Evolutionary conservation across 2,113 vertebrate genomes (phyloP).

Genomic region (Patagioenas fasciata): DNA sequence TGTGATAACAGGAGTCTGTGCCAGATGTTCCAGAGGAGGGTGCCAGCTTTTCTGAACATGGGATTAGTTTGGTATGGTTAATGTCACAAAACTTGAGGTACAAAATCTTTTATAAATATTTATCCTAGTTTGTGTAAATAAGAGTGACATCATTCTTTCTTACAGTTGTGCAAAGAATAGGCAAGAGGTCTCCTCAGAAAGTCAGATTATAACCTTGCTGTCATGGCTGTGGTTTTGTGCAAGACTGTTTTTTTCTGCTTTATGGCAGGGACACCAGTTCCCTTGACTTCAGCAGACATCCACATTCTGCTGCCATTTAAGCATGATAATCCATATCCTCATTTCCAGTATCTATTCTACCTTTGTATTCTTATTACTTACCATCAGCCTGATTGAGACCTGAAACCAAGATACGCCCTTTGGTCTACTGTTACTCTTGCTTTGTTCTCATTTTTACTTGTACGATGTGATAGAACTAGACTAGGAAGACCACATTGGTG

Average conservation of each 20-base stretch:
- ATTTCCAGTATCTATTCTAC: background rate
- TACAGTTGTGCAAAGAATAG: background rate
- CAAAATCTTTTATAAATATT: slow-evolving; percentile 39
- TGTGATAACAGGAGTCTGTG: background rate
- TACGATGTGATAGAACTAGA: background rate
- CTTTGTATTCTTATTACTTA: background rate
- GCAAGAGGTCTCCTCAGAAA: background rate
- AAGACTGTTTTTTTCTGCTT: background rate
- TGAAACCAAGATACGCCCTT: background rate
- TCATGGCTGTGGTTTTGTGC: background rate
- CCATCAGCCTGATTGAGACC: background rate
- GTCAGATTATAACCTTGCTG: background rate
- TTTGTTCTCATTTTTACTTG: background rate
- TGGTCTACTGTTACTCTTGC: background rate
- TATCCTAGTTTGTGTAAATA: slow-evolving; percentile 6
- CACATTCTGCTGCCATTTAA: background rate
- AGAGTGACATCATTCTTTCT: background rate
- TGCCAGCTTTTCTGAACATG: background rate
- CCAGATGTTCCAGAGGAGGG: background rate
- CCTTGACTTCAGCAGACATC: background rate
- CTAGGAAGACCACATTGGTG: background rate
- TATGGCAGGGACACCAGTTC: background rate
- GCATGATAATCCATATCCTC: background rate
- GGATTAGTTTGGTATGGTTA: slow-evolving; percentile 6
- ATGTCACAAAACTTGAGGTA: background rate